phyloP scores from a whole-genome alignment of 2,797 vertebrate species.

The Anas georgica region DNA sequence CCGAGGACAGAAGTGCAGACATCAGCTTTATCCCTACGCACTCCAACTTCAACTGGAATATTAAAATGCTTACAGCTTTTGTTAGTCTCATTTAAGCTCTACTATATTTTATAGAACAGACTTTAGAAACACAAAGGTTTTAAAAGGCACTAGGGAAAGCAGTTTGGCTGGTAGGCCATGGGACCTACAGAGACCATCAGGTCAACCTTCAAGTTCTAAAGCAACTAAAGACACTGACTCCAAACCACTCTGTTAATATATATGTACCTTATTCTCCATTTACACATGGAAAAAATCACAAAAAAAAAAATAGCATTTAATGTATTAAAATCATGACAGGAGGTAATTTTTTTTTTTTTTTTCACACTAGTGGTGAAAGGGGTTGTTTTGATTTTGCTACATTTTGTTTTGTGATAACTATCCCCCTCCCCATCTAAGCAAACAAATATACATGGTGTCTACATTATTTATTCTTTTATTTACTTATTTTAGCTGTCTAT shows the following conservation, averaged over 20 bases:
- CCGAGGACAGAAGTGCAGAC: background rate
- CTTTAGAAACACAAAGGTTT: background rate
- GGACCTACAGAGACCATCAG: background rate
- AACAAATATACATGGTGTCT: background rate
- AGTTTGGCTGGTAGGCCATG: background rate
- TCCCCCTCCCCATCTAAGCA: background rate
- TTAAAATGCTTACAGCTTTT: background rate
- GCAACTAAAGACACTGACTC: background rate
- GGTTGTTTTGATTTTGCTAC: background rate
- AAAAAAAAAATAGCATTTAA: background rate
- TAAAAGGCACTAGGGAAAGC: background rate
- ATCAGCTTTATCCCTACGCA: background rate
- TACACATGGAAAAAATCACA: too few species aligned
- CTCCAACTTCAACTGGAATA: background rate
- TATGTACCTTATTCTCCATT: background rate
- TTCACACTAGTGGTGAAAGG: background rate
- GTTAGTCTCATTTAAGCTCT: background rate
- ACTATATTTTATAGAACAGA: background rate
- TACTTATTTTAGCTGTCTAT: background rate
- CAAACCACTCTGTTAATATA: background rate
- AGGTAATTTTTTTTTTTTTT: background rate
- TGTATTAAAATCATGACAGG: background rate
- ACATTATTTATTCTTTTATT: background rate
- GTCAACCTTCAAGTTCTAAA: background rate
- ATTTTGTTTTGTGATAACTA: background rate